Percentiles rank a stretch among this genome's conserved stretches.
These are phyloP conservation scores for Peromyscus leucopus DNA, from an alignment of 2,113 vertebrate genomes.

Conservation along the genomic window DNA sequence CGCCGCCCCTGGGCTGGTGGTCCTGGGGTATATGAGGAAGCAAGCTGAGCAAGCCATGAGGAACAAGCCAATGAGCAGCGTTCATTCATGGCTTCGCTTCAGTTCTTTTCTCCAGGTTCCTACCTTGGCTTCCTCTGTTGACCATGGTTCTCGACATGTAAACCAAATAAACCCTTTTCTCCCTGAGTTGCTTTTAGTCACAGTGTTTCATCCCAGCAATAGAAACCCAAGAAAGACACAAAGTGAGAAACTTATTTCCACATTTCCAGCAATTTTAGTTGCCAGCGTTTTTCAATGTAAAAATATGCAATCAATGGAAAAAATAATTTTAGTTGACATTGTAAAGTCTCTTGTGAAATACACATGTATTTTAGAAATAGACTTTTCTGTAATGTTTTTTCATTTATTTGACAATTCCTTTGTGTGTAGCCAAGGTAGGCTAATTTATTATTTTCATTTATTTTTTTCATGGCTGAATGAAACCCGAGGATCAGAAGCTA, in stretches of 20 bases:
- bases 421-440: not conserved
- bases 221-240: not conserved
- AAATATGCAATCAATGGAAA: not conserved
- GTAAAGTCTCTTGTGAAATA: slow-evolving; percentile 43
- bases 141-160: not conserved
- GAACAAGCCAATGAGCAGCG: not conserved
- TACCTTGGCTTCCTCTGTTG: not conserved
- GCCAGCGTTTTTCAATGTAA: not conserved
- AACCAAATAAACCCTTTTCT: not conserved
- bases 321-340: not conserved
- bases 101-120: not conserved
- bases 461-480: not conserved
- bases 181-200: not conserved
- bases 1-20: not conserved
- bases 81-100: not conserved
- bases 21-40: not conserved
- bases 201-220: not conserved
- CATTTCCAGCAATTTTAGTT: not conserved
- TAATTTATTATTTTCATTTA: not conserved
- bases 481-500: not conserved
- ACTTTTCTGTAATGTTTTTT: slow-evolving; percentile 23
- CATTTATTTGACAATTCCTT: slow-evolving; percentile 33
- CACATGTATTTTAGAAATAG: not conserved
- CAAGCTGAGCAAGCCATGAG: not conserved
- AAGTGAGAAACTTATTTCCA: not conserved